Base-by-base conservation (phyloP, 2,113 vertebrate species). In the Daphoenositta chrysoptera region DNA sequence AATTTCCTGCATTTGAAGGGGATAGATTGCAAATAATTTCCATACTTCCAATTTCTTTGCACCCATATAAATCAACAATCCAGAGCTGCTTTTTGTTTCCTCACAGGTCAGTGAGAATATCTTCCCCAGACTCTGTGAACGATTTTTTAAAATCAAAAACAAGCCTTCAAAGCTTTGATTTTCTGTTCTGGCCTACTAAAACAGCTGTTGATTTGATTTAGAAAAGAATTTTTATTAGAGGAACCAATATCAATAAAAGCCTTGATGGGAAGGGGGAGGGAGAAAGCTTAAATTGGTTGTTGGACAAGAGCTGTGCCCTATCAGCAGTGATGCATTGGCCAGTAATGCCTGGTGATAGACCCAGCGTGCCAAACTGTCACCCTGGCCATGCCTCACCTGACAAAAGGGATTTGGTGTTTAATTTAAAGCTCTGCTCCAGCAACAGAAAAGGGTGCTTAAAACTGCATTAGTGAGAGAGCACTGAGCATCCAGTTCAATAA, bases 401-500 rank as follows among this genome's bases (percentile, higher is more conserved):
- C 80, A 94, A 53, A 94, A 95, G 77, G 73, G 86, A 92, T 97
- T 90, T 93, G 83, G 39, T 63, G 80, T 96, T 97, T 94, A 94
- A 97, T 97, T 95, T 93, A 89, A 92, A 96, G 78, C 83, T 76
- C 66, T 87, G 63, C 35, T 83, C 30, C 50, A 79, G 66, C 76
- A 90, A 56, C 93, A 80, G 80, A 89, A 95, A 96, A 81, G 54
- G 45, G 33, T 65, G 77, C 42, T 97, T 96, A 94, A 91, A 96
- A 88, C 91, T 94, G 50, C 15, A 68, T 93, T 85, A 96, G 90
- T 56, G 79, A 93, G 75, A 96, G 82, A 94, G 84, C 70, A 93
- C 61, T 6, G 51, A 95, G 80, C 53, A 86, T 83, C 77, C 60
- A 77, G 88, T 90, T 96, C 88, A 94, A 95, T 97, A 95, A 92